Base-by-base conservation (phyloP, 2,888 invertebrate genomes). In the Metellina segmentata region DNA sequence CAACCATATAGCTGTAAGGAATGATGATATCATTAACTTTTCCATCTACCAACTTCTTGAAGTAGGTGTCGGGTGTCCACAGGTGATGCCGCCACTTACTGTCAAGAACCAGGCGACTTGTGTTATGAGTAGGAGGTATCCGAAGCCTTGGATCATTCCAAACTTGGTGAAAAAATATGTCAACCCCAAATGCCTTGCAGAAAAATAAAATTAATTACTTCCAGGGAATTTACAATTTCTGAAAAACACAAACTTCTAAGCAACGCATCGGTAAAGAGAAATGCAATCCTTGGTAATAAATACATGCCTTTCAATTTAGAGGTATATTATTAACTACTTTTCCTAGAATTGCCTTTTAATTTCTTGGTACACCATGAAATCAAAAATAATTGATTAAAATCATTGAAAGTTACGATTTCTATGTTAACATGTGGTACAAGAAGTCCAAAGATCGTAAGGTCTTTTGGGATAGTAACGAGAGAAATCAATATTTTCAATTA, bases 1-100 rank as follows among this genome's bases (percentile, higher is more conserved):
- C 34, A n/a, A 90, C 86, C 81, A 93, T 91, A 70, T 93, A 93
- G 19, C 86, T 89, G 70, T 93, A 92, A 16, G 93, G 93, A 48
- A 92, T 92, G 70, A 93, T 93, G 74, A 93, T 92, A 61, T 91
- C 89, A 53, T 92, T 90, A 19, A 93, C 90, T 83, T 90, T 92
- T n/a, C 93, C 93, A n/a, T 92, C 92, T 7, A 93, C 87, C 0
- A 93, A 85, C 75, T 93, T 93, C 70, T 93, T 92, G 74, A 93
- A 93, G 51, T 93, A 93, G 9, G 93, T 93, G 72, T 93, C 93
- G 0, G 93, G 93, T 8, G 93, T 93, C 93, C 93, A 93, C 6
- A 93, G 70, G 20, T 92, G 81, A 0, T 85, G 86, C 16, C 91
- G 51, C 93, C 93, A 93, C 77, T 88, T 91, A n/a, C 81, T 88